Conservation (phyloP, 2,888 invertebrate species). For the Helleia helle region DNA sequence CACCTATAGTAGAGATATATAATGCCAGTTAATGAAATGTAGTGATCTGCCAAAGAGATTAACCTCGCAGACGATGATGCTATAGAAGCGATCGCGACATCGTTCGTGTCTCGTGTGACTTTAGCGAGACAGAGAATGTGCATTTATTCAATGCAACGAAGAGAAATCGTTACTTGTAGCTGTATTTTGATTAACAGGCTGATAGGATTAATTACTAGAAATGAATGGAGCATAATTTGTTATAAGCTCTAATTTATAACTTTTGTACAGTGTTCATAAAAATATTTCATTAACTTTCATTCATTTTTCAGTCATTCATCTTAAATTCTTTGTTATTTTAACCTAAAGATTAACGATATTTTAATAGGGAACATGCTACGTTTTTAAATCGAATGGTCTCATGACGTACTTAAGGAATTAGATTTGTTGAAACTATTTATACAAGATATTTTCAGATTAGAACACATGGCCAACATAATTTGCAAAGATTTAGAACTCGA, state of each 20-base stretch:
- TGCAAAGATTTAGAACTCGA: not conserved
- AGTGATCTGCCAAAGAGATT: slow-evolving; percentile 27
- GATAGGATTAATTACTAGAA: not conserved
- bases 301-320: too few relatives aligned
- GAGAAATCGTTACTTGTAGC: not conserved
- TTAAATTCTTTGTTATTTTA: too few relatives aligned
- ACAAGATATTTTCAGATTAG: slow-evolving; percentile 5
- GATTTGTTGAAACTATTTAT: slow-evolving; percentile 3
- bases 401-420: not conserved
- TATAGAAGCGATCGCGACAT: slow-evolving; percentile 7
- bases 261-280: too few relatives aligned
- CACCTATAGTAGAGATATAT: slow-evolving; percentile 10
- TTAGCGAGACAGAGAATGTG: not conserved
- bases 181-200: not conserved
- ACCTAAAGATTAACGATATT: too few relatives aligned
- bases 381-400: not conserved
- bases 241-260: too few relatives aligned
- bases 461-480: slow-evolving; percentile 10
- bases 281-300: too few relatives aligned
- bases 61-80: slow-evolving; percentile 25
- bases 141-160: not conserved
- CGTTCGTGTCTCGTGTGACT: not conserved
- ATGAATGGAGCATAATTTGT: too few relatives aligned
- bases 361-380: not conserved
- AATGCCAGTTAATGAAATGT: slow-evolving; percentile 24